These are phyloP conservation scores for Dromas ardeola DNA, from an alignment of 2,113 vertebrate species.

Conservation along the genomic window DNA sequence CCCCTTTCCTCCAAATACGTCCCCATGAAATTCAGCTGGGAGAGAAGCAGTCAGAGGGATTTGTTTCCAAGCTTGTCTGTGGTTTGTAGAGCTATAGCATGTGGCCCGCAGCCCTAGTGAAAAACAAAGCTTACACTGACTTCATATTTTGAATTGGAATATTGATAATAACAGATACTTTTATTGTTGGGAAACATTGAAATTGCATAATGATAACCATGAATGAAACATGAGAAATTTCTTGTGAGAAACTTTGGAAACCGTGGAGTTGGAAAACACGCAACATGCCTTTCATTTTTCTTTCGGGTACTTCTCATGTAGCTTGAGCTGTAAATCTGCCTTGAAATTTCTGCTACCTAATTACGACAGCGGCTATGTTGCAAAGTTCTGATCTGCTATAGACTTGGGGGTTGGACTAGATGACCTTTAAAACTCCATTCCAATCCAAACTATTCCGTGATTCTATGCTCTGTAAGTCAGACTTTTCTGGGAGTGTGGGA, in stretches of 20 bases:
- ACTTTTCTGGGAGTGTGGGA: not conserved
- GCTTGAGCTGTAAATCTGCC: not conserved
- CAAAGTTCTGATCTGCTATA: not conserved
- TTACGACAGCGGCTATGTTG: not conserved
- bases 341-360: not conserved
- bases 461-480: not conserved
- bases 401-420: not conserved
- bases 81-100: not conserved
- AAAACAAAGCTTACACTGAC: too few relatives aligned
- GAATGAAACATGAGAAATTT: not conserved
- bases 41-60: not conserved
- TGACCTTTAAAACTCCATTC: not conserved
- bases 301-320: not conserved
- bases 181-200: not conserved
- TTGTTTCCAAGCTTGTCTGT: not conserved
- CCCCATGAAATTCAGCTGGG: not conserved
- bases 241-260: not conserved
- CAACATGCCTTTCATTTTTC: accelerated
- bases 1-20: not conserved
- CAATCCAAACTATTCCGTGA: not conserved
- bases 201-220: not conserved
- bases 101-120: not conserved
- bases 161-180: not conserved
- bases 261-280: not conserved
- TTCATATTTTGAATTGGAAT: not conserved